Evolutionary conservation across 2,113 vertebrate species (phyloP), one percentile per base, ranked within the genome.

Genomic region (Podiceps cristatus): DNA sequence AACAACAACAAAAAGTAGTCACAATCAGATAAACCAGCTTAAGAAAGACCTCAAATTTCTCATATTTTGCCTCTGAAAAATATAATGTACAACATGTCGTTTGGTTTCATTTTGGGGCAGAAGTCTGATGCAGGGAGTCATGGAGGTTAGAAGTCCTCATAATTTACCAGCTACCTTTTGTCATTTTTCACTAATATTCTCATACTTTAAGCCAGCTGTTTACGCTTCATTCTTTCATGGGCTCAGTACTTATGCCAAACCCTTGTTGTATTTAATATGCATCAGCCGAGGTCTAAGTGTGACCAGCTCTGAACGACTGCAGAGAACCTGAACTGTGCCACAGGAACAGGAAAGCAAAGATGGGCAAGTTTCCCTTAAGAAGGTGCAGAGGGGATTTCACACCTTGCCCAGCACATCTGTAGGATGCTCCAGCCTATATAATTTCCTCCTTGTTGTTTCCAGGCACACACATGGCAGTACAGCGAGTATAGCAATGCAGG

Each of bases 71-170:
- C 50, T 67, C 20, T 62, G 71, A 25, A 29, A 75, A 64, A 40
- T 5, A 15, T 0, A 4, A 37, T 5, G 13, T 5, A 40, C 14
- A 52, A 23, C 10, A 6, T n/a, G 24, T 17, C 10, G 53, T 73
- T 6, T 0, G 64, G 69, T 18, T 79, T 63, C 13, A 10, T 24
- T 25, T 37, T 28, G 56, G 18, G 47, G 29, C 29, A 47, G 44
- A 56, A 76, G 24, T 20, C 47, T 86, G 29, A 63, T 40, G 28
- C 7, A 20, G 25, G 45, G 24, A 56, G 75, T 40, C 49, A 35
- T 12, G 25, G 13, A 35, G 10, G 11, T 7, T 75, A 1, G 31
- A 73, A 58, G 47, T 88, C 37, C 24, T 74, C 35, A 67, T 19
- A 50, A 58, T 63, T 25, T 68, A 35, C 42, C 60, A 52, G 33